These are phyloP conservation scores for Daphoenositta chrysoptera DNA, from an alignment of 2,113 vertebrate genomes.

Conservation along the genomic window DNA sequence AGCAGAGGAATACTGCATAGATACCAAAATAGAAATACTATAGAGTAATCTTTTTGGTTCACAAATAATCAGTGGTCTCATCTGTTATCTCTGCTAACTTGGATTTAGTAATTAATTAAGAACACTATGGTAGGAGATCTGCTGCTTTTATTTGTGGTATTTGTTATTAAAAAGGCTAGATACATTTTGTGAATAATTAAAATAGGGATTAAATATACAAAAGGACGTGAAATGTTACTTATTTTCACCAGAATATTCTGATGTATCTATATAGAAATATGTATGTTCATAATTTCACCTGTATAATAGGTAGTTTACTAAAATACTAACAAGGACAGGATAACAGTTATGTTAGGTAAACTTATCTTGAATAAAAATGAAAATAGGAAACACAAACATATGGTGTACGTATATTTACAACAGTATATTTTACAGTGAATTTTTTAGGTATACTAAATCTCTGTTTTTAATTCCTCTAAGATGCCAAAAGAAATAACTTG, in stretches of 20 bases:
- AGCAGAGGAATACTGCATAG: background rate
- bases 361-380: background rate
- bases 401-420: background rate
- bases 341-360: background rate
- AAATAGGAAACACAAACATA: background rate
- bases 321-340: background rate
- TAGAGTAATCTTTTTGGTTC: background rate
- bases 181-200: background rate
- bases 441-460: background rate
- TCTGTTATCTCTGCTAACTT: background rate
- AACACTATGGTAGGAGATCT: background rate
- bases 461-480: background rate
- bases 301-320: background rate
- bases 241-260: background rate
- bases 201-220: background rate
- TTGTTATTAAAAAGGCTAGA: background rate
- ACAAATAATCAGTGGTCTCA: background rate
- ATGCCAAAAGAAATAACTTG: constrained; percentile 1
- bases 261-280: background rate
- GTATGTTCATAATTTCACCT: background rate
- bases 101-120: background rate
- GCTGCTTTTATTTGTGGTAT: background rate
- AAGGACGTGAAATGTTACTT: background rate
- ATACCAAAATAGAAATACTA: background rate
- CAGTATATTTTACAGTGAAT: background rate